Evolutionary conservation across 1,140 invertebrate species (phyloP).

Genomic region (Drosophila pruinosa): DNA sequence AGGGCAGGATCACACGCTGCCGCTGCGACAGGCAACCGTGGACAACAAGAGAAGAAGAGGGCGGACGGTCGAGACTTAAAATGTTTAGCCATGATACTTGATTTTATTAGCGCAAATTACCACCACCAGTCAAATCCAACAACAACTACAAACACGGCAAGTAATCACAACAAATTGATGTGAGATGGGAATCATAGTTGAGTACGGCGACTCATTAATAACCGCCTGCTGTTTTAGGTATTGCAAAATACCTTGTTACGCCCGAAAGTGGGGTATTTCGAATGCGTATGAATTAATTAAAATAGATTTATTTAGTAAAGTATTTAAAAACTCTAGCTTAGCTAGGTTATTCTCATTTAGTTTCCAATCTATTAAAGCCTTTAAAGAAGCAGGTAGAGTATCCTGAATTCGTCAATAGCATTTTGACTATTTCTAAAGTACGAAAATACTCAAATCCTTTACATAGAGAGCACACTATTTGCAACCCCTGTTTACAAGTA

Average conservation of each 20-base stretch:
- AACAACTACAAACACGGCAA: slow-evolving; percentile 32
- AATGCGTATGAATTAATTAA: not conserved
- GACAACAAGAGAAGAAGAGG: not conserved
- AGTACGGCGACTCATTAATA: slow-evolving; percentile 69
- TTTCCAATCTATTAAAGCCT: not conserved
- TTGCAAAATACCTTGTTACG: slow-evolving; percentile 41
- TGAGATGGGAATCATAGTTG: slow-evolving; percentile 34
- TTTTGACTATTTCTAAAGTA: not conserved
- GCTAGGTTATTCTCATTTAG: not conserved
- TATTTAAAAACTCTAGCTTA: not conserved
- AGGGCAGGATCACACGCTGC: slow-evolving; percentile 42
- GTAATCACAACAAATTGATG: slow-evolving; percentile 78
- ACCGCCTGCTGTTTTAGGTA: slow-evolving; percentile 64
- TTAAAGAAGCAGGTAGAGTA: not conserved
- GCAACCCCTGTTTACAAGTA: not conserved
- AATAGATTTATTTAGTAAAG: not conserved
- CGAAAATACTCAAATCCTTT: not conserved
- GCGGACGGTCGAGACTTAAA: not conserved
- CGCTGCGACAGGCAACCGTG: not conserved
- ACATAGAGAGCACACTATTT: not conserved
- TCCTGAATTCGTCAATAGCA: not conserved
- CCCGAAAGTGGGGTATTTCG: not conserved
- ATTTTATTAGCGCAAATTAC: slow-evolving; percentile 82
- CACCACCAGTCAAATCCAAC: slow-evolving; percentile 54
- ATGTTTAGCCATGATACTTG: slow-evolving; percentile 76